A percentile compares a stretch with the other conserved stretches of the same genome.
These are phyloP conservation scores for Harpalus rubripes DNA, from an alignment of 2,888 invertebrate genomes.

Conservation along the genomic window DNA sequence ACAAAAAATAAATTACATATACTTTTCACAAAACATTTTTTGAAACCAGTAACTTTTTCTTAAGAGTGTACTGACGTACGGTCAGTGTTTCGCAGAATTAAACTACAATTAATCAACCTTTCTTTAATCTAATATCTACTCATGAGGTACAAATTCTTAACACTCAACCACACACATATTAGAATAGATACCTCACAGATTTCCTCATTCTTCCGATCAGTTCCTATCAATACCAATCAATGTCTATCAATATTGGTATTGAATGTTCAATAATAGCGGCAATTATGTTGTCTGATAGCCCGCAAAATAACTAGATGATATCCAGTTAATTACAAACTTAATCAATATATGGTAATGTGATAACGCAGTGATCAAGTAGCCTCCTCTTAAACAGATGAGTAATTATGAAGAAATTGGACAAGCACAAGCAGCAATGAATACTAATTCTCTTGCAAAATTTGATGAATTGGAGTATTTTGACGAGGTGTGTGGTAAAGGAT, in stretches of 20 bases:
- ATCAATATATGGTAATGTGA: constrained; percentile 47
- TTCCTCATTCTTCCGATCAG: constrained; percentile 22
- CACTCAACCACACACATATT: not conserved
- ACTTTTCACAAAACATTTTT: not conserved
- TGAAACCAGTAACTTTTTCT: not conserved
- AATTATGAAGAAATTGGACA: constrained; percentile 38
- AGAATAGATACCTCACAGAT: constrained; percentile 10
- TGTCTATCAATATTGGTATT: not conserved
- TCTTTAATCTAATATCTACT: constrained; percentile 7
- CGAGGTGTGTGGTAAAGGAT: constrained; percentile 34
- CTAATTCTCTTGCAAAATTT: constrained; percentile 41
- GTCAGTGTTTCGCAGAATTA: constrained; percentile 25
- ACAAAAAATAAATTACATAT: not conserved
- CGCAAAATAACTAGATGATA: constrained; percentile 24
- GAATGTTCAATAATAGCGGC: constrained; percentile 25
- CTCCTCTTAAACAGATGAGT: constrained; percentile 12
- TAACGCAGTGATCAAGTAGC: constrained; percentile 26
- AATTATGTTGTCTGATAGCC: constrained; percentile 37
- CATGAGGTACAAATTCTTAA: constrained; percentile 7
- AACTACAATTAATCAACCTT: constrained; percentile 34
- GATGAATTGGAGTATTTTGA: constrained; percentile 38
- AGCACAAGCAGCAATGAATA: constrained; percentile 29
- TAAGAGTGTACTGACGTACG: not conserved
- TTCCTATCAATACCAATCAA: not conserved
- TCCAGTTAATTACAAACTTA: constrained; percentile 37